Percentiles rank a stretch among this genome's conserved stretches.
Evolutionary conservation across 2,113 vertebrate species (phyloP).

Genomic region (Artemisiospiza belli): DNA sequence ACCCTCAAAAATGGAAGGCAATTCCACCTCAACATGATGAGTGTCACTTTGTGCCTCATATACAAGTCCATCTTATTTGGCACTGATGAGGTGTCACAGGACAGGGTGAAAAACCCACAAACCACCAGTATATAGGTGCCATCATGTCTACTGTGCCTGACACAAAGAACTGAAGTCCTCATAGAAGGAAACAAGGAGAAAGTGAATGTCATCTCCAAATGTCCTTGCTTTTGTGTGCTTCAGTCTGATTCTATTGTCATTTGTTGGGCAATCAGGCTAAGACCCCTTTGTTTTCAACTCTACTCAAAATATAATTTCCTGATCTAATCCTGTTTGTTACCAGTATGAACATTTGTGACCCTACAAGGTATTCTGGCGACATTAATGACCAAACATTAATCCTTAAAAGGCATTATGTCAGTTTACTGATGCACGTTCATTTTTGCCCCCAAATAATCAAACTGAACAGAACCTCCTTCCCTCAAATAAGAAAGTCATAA

Average conservation of each 20-base stretch:
- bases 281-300: background rate
- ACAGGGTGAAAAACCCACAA: background rate
- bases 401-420: background rate
- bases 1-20: background rate
- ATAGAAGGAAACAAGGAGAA: background rate
- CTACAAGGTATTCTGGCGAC: background rate
- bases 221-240: background rate
- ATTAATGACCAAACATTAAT: background rate
- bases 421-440: background rate
- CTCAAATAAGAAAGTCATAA: background rate
- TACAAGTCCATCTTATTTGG: background rate
- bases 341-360: background rate
- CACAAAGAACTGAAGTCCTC: background rate
- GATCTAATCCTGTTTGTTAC: background rate
- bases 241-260: background rate
- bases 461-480: background rate
- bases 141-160: background rate
- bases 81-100: background rate
- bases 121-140: background rate
- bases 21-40: background rate
- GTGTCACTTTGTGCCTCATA: background rate
- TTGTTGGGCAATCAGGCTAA: background rate
- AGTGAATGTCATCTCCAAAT: background rate
- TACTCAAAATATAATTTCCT: background rate
- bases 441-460: background rate